Conservation (phyloP, 1,140 invertebrate species). For the Eubasilissa regina region DNA sequence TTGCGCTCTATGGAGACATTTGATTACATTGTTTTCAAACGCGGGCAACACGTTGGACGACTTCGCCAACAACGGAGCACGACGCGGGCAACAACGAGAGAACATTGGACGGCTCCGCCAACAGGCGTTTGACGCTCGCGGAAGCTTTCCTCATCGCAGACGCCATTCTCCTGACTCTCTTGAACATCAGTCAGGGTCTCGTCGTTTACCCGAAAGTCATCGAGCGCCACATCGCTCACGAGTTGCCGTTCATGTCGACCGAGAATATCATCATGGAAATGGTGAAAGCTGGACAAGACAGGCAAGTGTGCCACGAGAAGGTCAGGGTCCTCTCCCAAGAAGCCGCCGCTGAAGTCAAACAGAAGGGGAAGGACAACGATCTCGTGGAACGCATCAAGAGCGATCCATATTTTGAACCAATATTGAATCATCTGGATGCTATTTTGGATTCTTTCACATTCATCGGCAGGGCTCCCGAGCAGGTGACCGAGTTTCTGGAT, state of each 20-base stretch:
- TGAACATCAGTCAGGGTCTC: constrained; percentile 94
- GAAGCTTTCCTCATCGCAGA: constrained; percentile 96
- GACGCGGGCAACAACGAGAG: too few species aligned
- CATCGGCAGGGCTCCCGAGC: constrained; percentile 89
- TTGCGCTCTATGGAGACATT: constrained; percentile 92
- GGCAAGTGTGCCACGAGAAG: constrained; percentile 96
- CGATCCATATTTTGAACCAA: constrained; percentile 89
- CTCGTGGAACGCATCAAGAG: constrained; percentile 86
- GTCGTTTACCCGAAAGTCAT: constrained; percentile 97
- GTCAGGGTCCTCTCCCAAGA: constrained; percentile 94
- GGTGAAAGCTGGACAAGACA: constrained; percentile 93
- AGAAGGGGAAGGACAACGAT: constrained; percentile 92
- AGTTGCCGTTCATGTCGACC: constrained; percentile 97
- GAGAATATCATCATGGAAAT: constrained; percentile 99
- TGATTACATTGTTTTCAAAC: constrained; percentile 90
- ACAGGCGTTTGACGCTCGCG: constrained; percentile 90
- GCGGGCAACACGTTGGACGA: constrained; percentile 91
- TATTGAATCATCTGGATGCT: constrained; percentile 81
- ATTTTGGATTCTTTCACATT: constrained; percentile 91
- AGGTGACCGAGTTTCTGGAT: constrained; percentile 86
- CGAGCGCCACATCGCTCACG: constrained; percentile 86
- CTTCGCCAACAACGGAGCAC: too few species aligned
- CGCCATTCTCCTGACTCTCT: constrained; percentile 88
- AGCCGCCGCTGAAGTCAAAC: constrained; percentile 91
- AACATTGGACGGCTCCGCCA: constrained; percentile 98